Evolutionary conservation across 2,113 vertebrate genomes (phyloP).

Genomic region (Haliaeetus leucogaster): DNA sequence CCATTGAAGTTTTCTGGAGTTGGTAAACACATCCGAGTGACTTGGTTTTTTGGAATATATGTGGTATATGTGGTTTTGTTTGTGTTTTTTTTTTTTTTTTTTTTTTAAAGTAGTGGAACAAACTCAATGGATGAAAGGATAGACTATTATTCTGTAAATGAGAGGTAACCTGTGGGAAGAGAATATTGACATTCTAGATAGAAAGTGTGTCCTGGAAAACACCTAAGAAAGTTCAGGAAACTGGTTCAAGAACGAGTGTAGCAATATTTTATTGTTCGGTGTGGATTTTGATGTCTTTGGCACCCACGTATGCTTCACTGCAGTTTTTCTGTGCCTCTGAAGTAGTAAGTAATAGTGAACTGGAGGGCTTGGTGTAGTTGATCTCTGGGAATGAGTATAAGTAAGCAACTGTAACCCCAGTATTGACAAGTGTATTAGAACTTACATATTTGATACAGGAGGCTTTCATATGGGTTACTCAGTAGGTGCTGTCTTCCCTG

Average conservation of each 20-base stretch:
- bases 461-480: neutral
- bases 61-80: neutral
- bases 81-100: too few species aligned
- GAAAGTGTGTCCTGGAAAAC: neutral
- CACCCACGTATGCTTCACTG: neutral
- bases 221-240: neutral
- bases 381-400: neutral
- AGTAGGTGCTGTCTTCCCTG: neutral
- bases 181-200: neutral
- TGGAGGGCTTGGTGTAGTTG: neutral
- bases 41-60: neutral
- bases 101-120: neutral
- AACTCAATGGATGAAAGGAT: neutral
- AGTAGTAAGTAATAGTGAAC: neutral
- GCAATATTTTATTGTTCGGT: neutral
- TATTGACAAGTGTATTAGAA: neutral
- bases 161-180: neutral
- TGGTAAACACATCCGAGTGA: neutral
- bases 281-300: neutral
- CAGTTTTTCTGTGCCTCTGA: neutral
- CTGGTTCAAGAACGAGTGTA: neutral
- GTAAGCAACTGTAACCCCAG: neutral
- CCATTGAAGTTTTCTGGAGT: neutral
- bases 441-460: neutral
- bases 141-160: neutral